A percentile compares a stretch with the other conserved stretches of the same genome.
These are phyloP conservation scores for Lichenostomus cassidix DNA, from an alignment of 2,113 vertebrate species.

Conservation along the genomic window DNA sequence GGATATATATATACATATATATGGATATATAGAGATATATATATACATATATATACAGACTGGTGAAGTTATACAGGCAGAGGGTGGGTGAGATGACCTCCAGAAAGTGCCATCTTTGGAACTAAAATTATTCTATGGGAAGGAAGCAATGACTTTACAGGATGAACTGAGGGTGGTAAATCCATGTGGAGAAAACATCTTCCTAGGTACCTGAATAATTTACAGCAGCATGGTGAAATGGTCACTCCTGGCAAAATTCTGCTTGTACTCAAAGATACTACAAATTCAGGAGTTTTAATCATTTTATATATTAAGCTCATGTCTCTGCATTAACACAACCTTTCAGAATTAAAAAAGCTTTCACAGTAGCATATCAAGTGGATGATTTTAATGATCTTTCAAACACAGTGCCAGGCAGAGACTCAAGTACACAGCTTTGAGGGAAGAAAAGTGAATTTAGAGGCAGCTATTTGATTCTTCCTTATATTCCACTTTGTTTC, in stretches of 20 bases:
- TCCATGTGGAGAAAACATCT: neutral
- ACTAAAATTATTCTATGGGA: neutral
- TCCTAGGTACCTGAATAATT: conserved; percentile 4
- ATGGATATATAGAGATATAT: neutral
- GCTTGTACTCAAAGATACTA: neutral
- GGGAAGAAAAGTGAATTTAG: neutral
- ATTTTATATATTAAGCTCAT: neutral
- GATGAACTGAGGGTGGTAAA: conserved; percentile 7
- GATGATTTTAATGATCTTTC: neutral
- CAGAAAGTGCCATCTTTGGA: neutral
- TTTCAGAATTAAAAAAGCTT: neutral
- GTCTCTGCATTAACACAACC: neutral
- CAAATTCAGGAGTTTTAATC: neutral
- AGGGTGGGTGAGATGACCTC: neutral
- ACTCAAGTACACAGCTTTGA: neutral
- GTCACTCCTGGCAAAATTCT: neutral
- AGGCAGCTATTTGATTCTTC: neutral
- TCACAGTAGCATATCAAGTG: neutral
- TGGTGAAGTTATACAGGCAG: neutral
- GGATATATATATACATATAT: neutral
- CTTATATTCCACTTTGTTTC: neutral
- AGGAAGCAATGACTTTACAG: neutral
- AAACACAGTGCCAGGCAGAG: neutral
- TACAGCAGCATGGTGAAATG: neutral
- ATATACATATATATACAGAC: neutral